Conservation (phyloP, 2,113 vertebrate species). For the Lepus timidus region DNA sequence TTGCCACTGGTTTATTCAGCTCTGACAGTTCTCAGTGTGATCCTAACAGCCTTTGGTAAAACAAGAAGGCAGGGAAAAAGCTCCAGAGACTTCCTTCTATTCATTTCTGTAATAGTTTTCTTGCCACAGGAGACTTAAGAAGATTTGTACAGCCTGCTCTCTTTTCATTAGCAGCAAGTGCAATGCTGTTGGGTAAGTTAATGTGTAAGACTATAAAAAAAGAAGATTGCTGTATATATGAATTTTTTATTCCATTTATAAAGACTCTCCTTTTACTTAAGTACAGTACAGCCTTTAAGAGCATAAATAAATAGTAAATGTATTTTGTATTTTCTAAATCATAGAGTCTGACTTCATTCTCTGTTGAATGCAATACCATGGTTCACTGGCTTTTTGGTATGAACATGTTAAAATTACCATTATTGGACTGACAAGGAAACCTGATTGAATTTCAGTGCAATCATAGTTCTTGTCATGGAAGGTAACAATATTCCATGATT, state of each 20-base stretch:
- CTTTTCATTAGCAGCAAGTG: conserved; percentile 88
- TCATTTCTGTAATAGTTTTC: conserved; percentile 90
- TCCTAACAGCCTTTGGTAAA: conserved; percentile 87
- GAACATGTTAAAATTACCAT: conserved; percentile 84
- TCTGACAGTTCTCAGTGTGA: conserved; percentile 88
- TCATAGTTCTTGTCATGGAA: conserved; percentile 81
- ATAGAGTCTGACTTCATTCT: conserved; percentile 76
- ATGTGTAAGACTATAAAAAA: conserved; percentile 80
- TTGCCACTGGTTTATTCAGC: conserved; percentile 86
- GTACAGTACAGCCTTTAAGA: conserved; percentile 59
- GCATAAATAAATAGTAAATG: conserved; percentile 67
- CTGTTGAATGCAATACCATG: conserved; percentile 82
- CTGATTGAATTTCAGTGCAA: conserved; percentile 84
- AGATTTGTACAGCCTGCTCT: conserved; percentile 88
- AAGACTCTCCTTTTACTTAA: conserved; percentile 74
- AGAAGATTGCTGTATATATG: conserved; percentile 53
- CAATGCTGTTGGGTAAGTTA: conserved; percentile 89
- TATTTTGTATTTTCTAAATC: conserved; percentile 77
- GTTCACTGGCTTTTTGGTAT: conserved; percentile 83
- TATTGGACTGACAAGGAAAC: conserved; percentile 81
- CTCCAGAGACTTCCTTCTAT: conserved; percentile 88
- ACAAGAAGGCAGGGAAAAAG: conserved; percentile 84
- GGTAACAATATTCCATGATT: conserved; percentile 83
- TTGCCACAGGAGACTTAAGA: conserved; percentile 88
- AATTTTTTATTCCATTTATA: conserved; percentile 64